A percentile compares a stretch with the other conserved stretches of the same genome.
Evolutionary conservation across 2,888 invertebrate species (phyloP).

Genomic region (Lasioglossum pauxillum): DNA sequence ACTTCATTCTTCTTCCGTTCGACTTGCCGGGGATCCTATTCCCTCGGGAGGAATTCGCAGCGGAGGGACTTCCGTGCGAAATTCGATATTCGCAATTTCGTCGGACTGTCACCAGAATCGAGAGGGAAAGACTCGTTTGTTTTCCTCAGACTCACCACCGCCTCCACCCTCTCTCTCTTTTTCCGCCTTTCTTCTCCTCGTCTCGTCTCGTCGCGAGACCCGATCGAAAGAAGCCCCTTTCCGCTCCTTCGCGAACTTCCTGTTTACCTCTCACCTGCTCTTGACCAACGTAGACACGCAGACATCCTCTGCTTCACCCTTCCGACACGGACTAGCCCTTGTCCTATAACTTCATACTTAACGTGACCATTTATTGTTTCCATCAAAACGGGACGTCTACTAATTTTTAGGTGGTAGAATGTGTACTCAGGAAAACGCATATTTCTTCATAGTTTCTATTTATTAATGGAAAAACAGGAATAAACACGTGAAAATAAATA

Average conservation of each 20-base stretch:
- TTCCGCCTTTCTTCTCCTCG: background rate
- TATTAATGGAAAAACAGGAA: no score
- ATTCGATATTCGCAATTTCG: conserved; percentile 74
- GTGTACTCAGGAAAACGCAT: no score
- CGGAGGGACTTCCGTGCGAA: conserved; percentile 58
- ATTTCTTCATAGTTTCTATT: no score
- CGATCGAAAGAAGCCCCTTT: conserved; percentile 45
- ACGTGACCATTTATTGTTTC: no score
- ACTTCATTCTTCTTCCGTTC: conserved; percentile 49
- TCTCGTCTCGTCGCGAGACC: background rate
- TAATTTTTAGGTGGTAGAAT: no score
- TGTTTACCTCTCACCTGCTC: conserved; percentile 11
- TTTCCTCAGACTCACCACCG: conserved; percentile 37
- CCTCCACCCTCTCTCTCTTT: background rate
- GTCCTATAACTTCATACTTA: background rate
- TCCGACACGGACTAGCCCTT: background rate
- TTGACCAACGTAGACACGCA: background rate
- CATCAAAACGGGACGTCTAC: no score
- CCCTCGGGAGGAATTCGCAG: conserved; percentile 66
- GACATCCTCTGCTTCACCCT: background rate
- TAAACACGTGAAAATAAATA: no score
- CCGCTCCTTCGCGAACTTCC: conserved; percentile 20
- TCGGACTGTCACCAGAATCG: conserved; percentile 67
- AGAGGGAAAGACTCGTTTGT: conserved; percentile 58
- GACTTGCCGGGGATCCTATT: conserved; percentile 53